phyloP scores from a whole-genome alignment of 2,113 vertebrate species.

The Oreochromis niloticus region DNA sequence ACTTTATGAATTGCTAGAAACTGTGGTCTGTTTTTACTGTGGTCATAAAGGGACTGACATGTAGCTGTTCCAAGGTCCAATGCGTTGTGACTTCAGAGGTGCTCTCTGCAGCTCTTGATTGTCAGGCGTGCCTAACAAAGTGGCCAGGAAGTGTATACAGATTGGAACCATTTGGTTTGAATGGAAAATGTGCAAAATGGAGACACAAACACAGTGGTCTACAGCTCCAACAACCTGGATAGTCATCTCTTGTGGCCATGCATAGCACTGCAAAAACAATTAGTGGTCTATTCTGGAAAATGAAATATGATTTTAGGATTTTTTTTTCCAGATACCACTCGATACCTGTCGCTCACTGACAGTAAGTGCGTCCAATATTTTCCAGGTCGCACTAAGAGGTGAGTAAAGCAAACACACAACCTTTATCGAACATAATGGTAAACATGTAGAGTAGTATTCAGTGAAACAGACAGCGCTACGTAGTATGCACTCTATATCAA shows the following conservation, averaged over 20 bases:
- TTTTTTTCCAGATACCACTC: constrained; percentile 83
- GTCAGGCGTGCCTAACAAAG: background rate
- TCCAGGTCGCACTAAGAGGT: constrained; percentile 91
- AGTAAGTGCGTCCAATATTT: constrained; percentile 98
- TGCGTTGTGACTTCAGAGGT: background rate
- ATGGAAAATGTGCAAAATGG: constrained; percentile 49
- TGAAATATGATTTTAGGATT: background rate
- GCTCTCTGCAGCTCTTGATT: background rate
- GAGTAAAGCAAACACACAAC: constrained; percentile 31
- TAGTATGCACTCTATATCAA: background rate
- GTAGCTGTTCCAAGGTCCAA: background rate
- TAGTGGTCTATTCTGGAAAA: background rate
- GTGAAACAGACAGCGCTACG: background rate
- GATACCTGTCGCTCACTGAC: constrained; percentile 90
- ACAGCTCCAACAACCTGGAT: constrained; percentile 98
- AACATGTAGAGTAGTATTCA: background rate
- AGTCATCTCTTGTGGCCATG: constrained; percentile 65
- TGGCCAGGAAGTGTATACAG: background rate
- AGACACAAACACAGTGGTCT: constrained; percentile 86
- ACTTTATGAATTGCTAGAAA: background rate
- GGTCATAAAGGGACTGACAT: background rate
- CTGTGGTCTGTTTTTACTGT: background rate
- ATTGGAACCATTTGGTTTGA: background rate
- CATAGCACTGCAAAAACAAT: background rate
- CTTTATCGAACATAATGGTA: background rate